Conservation (phyloP, 2,113 vertebrate species). For the Perca flavescens region DNA sequence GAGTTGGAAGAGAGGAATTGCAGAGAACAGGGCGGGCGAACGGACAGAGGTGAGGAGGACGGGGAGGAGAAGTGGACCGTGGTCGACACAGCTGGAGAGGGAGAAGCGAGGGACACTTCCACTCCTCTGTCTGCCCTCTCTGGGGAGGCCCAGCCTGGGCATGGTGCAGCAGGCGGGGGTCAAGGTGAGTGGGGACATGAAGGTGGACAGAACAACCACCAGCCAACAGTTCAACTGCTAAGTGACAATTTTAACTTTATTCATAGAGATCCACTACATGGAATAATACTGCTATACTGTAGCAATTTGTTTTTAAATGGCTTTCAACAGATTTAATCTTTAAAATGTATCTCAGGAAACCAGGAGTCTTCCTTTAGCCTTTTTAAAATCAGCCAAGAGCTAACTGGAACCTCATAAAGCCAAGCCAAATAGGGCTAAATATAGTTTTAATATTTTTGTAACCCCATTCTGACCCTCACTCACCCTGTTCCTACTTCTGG, state of each 20-base stretch:
- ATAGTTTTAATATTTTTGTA: slow-evolving; percentile 28
- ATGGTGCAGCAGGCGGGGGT: not conserved
- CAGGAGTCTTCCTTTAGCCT: slow-evolving; percentile 1
- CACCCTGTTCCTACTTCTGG: slow-evolving; percentile 9
- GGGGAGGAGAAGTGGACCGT: slow-evolving; percentile 66
- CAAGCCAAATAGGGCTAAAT: slow-evolving; percentile 47
- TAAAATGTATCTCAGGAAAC: not conserved
- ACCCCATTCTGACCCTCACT: slow-evolving; percentile 8
- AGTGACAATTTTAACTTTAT: not conserved
- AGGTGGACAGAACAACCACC: not conserved
- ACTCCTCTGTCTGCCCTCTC: slow-evolving; percentile 50
- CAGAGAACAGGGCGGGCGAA: not conserved
- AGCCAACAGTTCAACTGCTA: not conserved
- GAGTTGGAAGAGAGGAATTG: slow-evolving; percentile 58
- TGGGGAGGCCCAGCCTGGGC: slow-evolving; percentile 18
- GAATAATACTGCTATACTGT: not conserved
- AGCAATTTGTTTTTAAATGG: not conserved
- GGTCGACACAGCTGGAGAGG: slow-evolving; percentile 52
- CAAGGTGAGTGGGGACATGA: slow-evolving; percentile 51
- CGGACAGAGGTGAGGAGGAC: slow-evolving; percentile 49
- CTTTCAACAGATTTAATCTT: slow-evolving; percentile 5
- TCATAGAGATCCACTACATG: not conserved
- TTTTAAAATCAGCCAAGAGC: slow-evolving; percentile 9
- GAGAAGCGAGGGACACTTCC: slow-evolving; percentile 63
- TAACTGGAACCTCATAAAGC: not conserved